Evolutionary conservation across 2,113 vertebrate species (phyloP), one percentile per base, ranked within the genome.

Genomic region (Tyto alba): DNA sequence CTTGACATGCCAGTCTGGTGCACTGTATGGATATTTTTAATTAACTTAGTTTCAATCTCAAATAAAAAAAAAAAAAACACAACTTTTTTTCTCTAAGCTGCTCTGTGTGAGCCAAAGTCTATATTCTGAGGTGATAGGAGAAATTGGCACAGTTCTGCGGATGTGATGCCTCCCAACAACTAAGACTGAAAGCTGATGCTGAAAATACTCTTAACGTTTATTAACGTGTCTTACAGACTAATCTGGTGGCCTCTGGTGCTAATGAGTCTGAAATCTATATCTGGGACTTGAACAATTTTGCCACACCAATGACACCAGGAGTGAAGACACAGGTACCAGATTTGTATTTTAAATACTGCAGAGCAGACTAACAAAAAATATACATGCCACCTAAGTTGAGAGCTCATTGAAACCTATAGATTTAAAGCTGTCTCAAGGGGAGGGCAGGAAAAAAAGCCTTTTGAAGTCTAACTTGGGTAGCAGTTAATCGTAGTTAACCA

Each of bases 211-310:
- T n/a, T 74, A 63, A 53, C 27, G 4, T 79, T 38, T 89, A 1
- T 76, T 88, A 52, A 40, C 84, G 66, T 86, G 90, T 97, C 85
- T 81, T 97, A 52, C 96, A 99, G 99, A 98, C 98, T 56, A 99
- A 99, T 96, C 98, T 99, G 82, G 97, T 99, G 47, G 99, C 98
- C 13, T 99, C 99, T 68, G 99, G 99, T 94, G 99, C 99, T 90
- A 99, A 99, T 76, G 99, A 99, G 91, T 99, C 99, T 56, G 99
- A 99, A 98, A 99, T 99, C 97, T 99, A 99, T 73, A 99, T 99
- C 97, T 99, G 99, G 99, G 99, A 99, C 97, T 98, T 99, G 95
- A 99, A 99, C 95, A 99, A 98, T 95, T 99, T 99, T 93, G 98
- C 98, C 62, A 98, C 99, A 19, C 99, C 99, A 21, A 99, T 99